These are phyloP conservation scores for Panopea generosa DNA, from an alignment of 2,888 invertebrate species.

Conservation along the genomic window DNA sequence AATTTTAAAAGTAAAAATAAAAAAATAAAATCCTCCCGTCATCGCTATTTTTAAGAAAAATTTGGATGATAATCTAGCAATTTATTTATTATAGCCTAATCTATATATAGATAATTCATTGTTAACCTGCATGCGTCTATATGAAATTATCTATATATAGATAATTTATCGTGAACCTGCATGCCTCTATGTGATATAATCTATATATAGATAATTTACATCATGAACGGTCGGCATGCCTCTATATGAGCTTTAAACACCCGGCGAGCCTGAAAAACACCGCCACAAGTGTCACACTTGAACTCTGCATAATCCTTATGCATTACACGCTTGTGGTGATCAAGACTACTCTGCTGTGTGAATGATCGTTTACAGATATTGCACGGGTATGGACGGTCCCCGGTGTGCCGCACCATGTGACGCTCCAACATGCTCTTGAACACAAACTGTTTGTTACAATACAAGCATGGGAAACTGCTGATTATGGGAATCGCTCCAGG, in stretches of 20 bases:
- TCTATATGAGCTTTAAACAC: conserved; percentile 1
- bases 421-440: conserved; percentile 3
- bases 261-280: not conserved
- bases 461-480: not conserved
- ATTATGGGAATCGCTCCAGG: too few species aligned
- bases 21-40: too few species aligned
- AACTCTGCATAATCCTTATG: not conserved
- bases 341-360: not conserved
- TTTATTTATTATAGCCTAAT: too few species aligned
- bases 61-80: too few species aligned
- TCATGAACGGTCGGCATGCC: not conserved
- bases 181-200: too few species aligned
- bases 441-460: not conserved
- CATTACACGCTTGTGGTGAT: not conserved
- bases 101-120: too few species aligned
- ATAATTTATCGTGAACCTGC: too few species aligned
- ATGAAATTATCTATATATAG: too few species aligned
- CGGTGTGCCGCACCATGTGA: conserved; percentile 4
- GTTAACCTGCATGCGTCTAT: too few species aligned
- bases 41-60: too few species aligned
- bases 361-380: not conserved
- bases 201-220: too few species aligned
- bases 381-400: not conserved
- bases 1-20: too few species aligned
- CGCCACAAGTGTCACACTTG: not conserved